Evolutionary conservation across 2,888 invertebrate genomes (phyloP).

Genomic region (Heteromurus nitidus): DNA sequence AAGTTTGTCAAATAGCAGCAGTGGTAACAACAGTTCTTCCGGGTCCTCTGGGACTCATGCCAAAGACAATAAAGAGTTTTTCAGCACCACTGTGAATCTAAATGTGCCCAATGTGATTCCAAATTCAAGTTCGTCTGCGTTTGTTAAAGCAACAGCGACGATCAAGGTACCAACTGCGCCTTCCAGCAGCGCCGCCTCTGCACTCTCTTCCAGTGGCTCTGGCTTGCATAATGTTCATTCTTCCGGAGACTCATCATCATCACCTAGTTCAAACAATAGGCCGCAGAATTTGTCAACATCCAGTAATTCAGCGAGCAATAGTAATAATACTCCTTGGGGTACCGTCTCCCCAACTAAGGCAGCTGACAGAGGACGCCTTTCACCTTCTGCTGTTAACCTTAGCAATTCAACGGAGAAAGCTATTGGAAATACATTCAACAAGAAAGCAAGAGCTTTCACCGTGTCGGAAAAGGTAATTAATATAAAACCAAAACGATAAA

Average conservation of each 20-base stretch:
- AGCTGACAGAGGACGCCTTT: conserved; percentile 62
- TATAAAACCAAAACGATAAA: conserved; percentile 7
- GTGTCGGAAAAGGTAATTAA: conserved; percentile 69
- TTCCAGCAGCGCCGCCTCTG: conserved; percentile 47
- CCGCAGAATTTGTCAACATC: conserved; percentile 21
- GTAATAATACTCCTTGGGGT: conserved; percentile 53
- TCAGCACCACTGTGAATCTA: conserved; percentile 68
- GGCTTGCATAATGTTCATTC: conserved; percentile 50
- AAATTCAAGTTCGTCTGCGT: conserved; percentile 68
- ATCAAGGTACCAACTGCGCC: conserved; percentile 69
- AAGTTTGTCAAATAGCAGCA: conserved; percentile 55
- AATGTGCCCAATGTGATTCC: conserved; percentile 70
- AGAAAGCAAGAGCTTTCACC: conserved; percentile 68
- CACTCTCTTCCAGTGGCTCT: conserved; percentile 51
- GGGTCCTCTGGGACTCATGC: conserved; percentile 59
- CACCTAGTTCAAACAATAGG: conserved; percentile 32
- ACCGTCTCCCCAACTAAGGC: conserved; percentile 51
- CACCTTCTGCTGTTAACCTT: conserved; percentile 65
- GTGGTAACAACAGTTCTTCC: conserved; percentile 39
- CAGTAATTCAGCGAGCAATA: conserved; percentile 39
- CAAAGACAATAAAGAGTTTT: conserved; percentile 69
- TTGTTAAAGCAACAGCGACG: conserved; percentile 69
- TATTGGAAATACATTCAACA: conserved; percentile 63
- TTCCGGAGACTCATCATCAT: conserved; percentile 49
- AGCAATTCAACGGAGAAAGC: conserved; percentile 55